phyloP scores from a whole-genome alignment of 2,888 invertebrate genomes.

The Gryllus longicercus region DNA sequence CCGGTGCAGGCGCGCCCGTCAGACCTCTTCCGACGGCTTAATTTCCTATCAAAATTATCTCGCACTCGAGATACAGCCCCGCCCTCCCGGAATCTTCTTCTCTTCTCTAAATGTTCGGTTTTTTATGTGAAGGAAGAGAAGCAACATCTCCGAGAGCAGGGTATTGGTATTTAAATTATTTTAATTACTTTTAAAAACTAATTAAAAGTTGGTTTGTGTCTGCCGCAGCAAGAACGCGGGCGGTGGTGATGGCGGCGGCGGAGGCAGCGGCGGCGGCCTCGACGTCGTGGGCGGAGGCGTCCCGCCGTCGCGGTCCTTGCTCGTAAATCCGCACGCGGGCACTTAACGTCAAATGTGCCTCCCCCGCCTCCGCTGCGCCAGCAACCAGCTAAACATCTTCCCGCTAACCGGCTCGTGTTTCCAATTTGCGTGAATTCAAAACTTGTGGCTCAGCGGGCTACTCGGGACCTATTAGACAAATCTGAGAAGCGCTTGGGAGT shows the following conservation, averaged over 20 bases:
- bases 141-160: not conserved
- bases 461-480: too few relatives aligned
- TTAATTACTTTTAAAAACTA: constrained; percentile 6
- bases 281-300: not conserved
- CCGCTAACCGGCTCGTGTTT: too few relatives aligned
- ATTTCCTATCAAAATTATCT: constrained; percentile 10
- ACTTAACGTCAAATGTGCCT: not conserved
- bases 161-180: constrained; percentile 10
- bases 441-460: too few relatives aligned
- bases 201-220: not conserved
- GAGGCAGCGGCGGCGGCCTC: too few relatives aligned
- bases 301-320: not conserved
- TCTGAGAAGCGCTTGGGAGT: too few relatives aligned
- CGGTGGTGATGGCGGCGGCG: not conserved
- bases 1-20: not conserved
- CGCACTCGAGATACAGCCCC: not conserved
- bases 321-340: not conserved
- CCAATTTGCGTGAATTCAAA: too few relatives aligned
- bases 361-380: too few relatives aligned
- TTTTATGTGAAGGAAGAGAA: not conserved
- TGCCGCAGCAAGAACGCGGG: not conserved
- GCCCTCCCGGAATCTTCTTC: not conserved
- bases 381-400: too few relatives aligned
- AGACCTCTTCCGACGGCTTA: not conserved
- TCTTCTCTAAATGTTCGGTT: not conserved